phyloP scores from a whole-genome alignment of 1,140 invertebrate species.

The Bombus sibiricus region DNA sequence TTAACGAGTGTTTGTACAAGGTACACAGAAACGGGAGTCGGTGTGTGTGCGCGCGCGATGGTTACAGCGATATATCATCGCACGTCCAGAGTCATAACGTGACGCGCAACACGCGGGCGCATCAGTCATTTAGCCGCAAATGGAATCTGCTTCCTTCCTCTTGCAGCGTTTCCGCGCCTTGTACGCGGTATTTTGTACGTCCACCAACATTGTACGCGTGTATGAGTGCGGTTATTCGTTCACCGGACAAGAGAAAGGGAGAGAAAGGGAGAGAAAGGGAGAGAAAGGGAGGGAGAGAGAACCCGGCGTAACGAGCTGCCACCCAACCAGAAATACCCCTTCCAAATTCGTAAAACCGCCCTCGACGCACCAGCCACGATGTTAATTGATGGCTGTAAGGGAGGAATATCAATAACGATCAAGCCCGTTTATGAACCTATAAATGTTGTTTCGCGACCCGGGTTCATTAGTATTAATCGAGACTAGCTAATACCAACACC shows the following conservation, averaged over 20 bases:
- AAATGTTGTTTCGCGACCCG: conserved; percentile 22
- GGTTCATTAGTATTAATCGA: conserved; percentile 45
- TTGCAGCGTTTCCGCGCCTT: conserved; percentile 67
- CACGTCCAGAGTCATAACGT: conserved; percentile 78
- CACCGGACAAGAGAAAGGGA: neutral
- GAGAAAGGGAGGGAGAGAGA: neutral
- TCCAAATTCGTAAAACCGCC: conserved; percentile 44
- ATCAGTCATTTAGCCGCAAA: conserved; percentile 80
- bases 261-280: neutral
- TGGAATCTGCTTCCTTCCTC: conserved; percentile 75
- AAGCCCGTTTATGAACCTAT: conserved; percentile 33
- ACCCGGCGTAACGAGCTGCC: conserved; percentile 28
- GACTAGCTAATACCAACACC: neutral
- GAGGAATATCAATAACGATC: conserved; percentile 51
- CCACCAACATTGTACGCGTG: conserved; percentile 44
- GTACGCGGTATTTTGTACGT: conserved; percentile 63
- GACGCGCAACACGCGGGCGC: conserved; percentile 70
- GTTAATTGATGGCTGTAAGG: conserved; percentile 46
- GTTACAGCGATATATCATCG: conserved; percentile 75
- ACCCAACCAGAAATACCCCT: conserved; percentile 6
- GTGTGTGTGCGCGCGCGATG: conserved; percentile 33
- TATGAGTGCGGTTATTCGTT: conserved; percentile 34
- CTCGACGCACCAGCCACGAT: conserved; percentile 6
- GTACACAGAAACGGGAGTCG: neutral
- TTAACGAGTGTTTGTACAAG: conserved; percentile 32